Conservation (phyloP, 2,888 invertebrate genomes). For the Drosophila mimica region DNA sequence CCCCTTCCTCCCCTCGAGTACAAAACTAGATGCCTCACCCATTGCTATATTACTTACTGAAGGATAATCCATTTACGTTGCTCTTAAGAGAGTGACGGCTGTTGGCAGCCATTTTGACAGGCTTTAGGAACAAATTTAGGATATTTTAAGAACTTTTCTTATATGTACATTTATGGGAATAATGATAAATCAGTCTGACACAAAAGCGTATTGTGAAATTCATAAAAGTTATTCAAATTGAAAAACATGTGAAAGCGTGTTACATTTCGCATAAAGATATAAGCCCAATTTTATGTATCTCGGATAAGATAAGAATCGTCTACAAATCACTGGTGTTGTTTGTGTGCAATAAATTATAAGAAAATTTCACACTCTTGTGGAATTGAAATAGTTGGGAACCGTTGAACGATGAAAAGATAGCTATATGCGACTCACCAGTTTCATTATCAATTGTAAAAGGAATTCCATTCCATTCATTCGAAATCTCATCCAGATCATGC, state of each 20-base stretch:
- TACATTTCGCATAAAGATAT: constrained; percentile 23
- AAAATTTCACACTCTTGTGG: background rate
- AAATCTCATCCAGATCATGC: constrained; percentile 82
- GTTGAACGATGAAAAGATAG: background rate
- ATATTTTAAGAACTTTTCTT: background rate
- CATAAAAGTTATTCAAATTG: background rate
- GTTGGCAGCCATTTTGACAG: constrained; percentile 52
- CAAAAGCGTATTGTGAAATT: constrained; percentile 12
- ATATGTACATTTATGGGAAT: background rate
- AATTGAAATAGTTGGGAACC: background rate
- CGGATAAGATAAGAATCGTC: constrained; percentile 24
- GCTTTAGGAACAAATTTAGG: background rate
- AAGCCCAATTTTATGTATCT: constrained; percentile 11
- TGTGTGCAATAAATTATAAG: constrained; percentile 1
- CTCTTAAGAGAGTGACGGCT: constrained; percentile 37
- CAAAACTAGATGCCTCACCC: background rate
- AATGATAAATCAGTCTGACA: constrained; percentile 2
- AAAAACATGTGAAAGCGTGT: constrained; percentile 33
- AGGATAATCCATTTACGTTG: constrained; percentile 78
- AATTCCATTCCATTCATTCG: constrained; percentile 92
- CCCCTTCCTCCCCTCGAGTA: background rate
- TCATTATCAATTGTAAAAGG: constrained; percentile 94
- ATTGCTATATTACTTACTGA: constrained; percentile 6
- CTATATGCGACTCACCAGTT: constrained; percentile 89
- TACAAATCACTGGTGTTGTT: constrained; percentile 16